Evolutionary conservation across 2,888 invertebrate genomes (phyloP), one percentile per base, ranked within the genome.

Genomic region (Meiosimyza decipiens): DNA sequence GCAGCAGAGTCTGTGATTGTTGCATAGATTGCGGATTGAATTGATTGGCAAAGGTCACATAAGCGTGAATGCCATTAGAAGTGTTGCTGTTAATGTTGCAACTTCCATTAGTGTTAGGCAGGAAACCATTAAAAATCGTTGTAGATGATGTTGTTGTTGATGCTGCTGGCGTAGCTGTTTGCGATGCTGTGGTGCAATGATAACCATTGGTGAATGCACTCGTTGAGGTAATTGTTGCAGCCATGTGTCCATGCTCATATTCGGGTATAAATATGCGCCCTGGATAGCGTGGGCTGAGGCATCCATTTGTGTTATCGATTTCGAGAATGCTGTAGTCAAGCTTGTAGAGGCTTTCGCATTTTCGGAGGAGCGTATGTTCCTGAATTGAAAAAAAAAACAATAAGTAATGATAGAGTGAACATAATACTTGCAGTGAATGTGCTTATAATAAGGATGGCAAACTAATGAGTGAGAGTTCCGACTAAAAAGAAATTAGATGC

Each of bases 211-310:
- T 28, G 9, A 74, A 60, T 6, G 70, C 15, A 79, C 71, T 16
- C 12, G 66, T n/a, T 55, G 63, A 55, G 40, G 22, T 72, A 63
- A 72, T 71, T 65, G 33, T 74, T 75, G 40, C 54, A 54, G 68
- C 77, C 80, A 81, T 79, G 59, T 75, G 79, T 9, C 88, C 80
- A 67, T 80, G 87, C 81, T 91, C 91, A 79, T 88, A 88, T 83
- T 91, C 91, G 74, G 91, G 88, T 77, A 94, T 89, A 66, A 92
- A 89, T 74, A 94, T 87, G 76, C 91, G 90, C 80, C 90, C 90
- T 50, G 94, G 94, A 87, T 94, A 94, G 75, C 92, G 90, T 65
- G 90, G 88, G 84, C 93, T 91, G 59, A 94, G 87, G 78, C 91
- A 90, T 12, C 94, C 94, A 79, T 88, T 88, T 47, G 86, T 86